Evolutionary conservation across 2,888 invertebrate species (phyloP).

Genomic region (Melanostoma scalare): DNA sequence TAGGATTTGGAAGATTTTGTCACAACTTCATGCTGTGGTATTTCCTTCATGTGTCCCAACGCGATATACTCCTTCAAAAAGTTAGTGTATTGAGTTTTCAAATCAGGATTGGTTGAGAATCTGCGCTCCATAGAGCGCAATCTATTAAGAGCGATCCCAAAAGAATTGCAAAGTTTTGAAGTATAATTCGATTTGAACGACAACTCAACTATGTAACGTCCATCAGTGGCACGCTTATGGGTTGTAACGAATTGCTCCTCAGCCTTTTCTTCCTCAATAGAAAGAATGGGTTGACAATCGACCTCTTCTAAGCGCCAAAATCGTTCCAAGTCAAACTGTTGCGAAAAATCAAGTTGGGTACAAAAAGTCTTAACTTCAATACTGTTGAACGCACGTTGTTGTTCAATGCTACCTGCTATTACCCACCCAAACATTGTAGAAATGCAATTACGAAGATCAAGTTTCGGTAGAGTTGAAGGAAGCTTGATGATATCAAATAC

Average conservation of each 20-base stretch:
- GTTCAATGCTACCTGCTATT: slow-evolving; percentile 3
- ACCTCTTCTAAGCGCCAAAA: slow-evolving; percentile 18
- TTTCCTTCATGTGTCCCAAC: slow-evolving; percentile 42
- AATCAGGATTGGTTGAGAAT: neutral
- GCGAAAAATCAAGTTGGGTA: slow-evolving; percentile 3
- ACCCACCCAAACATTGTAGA: slow-evolving; percentile 5
- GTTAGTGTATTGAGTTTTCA: neutral
- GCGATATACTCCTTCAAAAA: slow-evolving; percentile 31
- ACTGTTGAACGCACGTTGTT: neutral
- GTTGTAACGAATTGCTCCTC: slow-evolving; percentile 13
- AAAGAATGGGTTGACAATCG: neutral
- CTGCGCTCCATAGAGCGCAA: slow-evolving; percentile 8
- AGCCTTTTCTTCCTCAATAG: slow-evolving; percentile 28
- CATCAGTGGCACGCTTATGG: slow-evolving; percentile 18
- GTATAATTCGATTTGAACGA: slow-evolving; percentile 18
- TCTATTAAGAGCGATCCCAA: slow-evolving; percentile 9
- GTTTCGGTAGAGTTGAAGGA: neutral
- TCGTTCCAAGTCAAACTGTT: slow-evolving; percentile 13
- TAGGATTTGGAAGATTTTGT: slow-evolving; percentile 12
- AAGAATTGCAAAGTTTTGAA: slow-evolving; percentile 14
- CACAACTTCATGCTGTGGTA: slow-evolving; percentile 16
- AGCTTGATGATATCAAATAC: slow-evolving; percentile 2
- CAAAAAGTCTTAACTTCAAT: neutral
- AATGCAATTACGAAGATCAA: neutral
- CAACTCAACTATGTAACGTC: slow-evolving; percentile 28